Percentiles rank a stretch among this genome's conserved stretches.
These are phyloP conservation scores for Brassicogethes aeneus DNA, from an alignment of 2,888 invertebrate species.

Conservation along the genomic window DNA sequence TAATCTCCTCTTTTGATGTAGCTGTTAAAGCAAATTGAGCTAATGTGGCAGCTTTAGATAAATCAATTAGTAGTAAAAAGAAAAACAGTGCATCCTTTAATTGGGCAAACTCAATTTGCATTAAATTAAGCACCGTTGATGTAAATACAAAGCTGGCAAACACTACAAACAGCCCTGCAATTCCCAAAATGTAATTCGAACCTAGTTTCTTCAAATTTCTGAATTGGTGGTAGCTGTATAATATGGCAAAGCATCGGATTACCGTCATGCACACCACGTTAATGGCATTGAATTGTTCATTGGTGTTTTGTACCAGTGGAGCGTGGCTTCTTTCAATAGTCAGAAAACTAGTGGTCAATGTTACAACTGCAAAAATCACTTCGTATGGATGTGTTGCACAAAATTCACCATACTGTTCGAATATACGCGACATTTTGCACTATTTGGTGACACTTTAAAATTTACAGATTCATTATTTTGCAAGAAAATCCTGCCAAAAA, in stretches of 20 bases:
- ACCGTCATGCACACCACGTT: constrained; percentile 86
- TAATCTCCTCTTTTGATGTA: constrained; percentile 71
- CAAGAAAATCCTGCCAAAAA: no score
- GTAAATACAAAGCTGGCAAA: constrained; percentile 91
- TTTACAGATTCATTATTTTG: no score
- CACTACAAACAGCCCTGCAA: constrained; percentile 84
- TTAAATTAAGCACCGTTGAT: constrained; percentile 78
- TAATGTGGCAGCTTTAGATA: constrained; percentile 81
- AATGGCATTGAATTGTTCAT: constrained; percentile 65
- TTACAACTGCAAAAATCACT: constrained; percentile 78
- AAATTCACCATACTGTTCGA: constrained; percentile 76
- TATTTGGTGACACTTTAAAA: no score
- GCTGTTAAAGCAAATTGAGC: constrained; percentile 76
- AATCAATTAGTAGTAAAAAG: constrained; percentile 81
- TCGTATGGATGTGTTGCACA: constrained; percentile 92
- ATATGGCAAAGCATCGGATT: constrained; percentile 78
- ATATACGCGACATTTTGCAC: constrained; percentile 47
- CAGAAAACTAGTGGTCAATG: constrained; percentile 68
- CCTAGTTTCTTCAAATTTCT: constrained; percentile 79
- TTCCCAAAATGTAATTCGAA: constrained; percentile 74
- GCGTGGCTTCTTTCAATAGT: constrained; percentile 51
- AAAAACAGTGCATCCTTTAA: constrained; percentile 88
- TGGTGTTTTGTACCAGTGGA: constrained; percentile 30
- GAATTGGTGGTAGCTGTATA: constrained; percentile 89
- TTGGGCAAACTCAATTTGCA: constrained; percentile 77